Conservation (phyloP, 2,113 vertebrate genomes). For the Todiramphus chloris region DNA sequence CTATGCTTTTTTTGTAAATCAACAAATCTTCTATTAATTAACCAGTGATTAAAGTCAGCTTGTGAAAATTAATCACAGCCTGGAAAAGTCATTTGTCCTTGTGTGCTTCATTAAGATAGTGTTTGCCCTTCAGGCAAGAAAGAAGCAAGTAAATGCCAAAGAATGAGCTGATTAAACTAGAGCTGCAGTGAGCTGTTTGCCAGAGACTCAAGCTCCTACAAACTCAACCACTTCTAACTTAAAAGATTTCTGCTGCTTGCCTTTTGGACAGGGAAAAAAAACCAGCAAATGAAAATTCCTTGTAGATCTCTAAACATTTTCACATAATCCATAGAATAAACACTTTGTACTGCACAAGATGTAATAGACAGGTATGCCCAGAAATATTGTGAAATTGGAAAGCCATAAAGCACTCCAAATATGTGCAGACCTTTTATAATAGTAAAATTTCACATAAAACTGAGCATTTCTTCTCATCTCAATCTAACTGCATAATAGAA, state of each 20-base stretch:
- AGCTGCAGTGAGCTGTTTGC: slow-evolving; percentile 36
- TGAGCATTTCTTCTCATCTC: background rate
- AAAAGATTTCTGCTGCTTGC: background rate
- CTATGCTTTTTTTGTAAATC: slow-evolving; percentile 81
- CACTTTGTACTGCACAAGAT: background rate
- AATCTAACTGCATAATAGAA: background rate
- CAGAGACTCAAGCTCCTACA: background rate
- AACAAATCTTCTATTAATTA: slow-evolving; percentile 90
- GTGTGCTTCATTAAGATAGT: slow-evolving; percentile 76
- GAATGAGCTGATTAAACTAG: slow-evolving; percentile 62
- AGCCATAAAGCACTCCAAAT: background rate
- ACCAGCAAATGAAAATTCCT: background rate
- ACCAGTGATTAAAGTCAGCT: slow-evolving; percentile 86
- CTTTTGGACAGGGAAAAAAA: background rate
- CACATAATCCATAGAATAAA: background rate
- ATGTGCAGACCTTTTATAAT: background rate
- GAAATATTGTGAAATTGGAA: background rate
- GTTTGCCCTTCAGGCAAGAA: slow-evolving; percentile 73
- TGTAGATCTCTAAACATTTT: background rate
- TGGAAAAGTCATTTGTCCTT: slow-evolving; percentile 81
- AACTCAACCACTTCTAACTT: background rate
- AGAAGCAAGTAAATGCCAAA: slow-evolving; percentile 69
- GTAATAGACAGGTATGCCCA: background rate
- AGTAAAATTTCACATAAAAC: background rate
- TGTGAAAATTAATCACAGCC: slow-evolving; percentile 85